Evolutionary conservation across 2,888 invertebrate species (phyloP).

Genomic region (Catocala sponsa): DNA sequence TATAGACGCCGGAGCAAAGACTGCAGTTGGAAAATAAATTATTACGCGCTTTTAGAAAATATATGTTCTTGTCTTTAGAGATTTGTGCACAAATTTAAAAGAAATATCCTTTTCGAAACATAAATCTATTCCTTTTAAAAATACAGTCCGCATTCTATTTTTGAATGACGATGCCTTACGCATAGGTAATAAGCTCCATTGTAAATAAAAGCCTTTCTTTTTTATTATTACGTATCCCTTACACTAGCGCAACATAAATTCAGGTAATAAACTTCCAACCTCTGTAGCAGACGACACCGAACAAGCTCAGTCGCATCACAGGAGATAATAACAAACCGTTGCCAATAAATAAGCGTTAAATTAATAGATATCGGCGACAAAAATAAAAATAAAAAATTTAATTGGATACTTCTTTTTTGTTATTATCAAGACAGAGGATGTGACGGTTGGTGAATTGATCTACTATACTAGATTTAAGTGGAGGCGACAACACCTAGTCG

Average conservation of each 20-base stretch:
- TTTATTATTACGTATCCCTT: too few relatives aligned
- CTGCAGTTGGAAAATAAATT: conserved; percentile 20
- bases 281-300: background rate
- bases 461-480: conserved; percentile 41
- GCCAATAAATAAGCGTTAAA: conserved; percentile 13
- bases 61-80: background rate
- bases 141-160: too few relatives aligned
- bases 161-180: too few relatives aligned
- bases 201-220: too few relatives aligned
- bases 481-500: conserved; percentile 59
- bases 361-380: conserved; percentile 2
- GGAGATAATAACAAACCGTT: background rate
- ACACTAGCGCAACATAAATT: too few relatives aligned
- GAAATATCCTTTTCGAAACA: too few relatives aligned
- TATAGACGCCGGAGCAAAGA: conserved; percentile 27
- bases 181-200: too few relatives aligned
- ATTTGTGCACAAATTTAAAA: background rate
- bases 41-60: background rate
- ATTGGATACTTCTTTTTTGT: conserved; percentile 11
- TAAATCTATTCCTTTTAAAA: too few relatives aligned
- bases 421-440: conserved; percentile 21
- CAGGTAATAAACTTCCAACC: too few relatives aligned
- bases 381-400: background rate
- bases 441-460: conserved; percentile 37
- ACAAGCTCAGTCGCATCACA: too few relatives aligned